A percentile compares a stretch with the other conserved stretches of the same genome.
These are phyloP conservation scores for Glomeris marginata DNA, from an alignment of 2,888 invertebrate genomes.

Conservation along the genomic window DNA sequence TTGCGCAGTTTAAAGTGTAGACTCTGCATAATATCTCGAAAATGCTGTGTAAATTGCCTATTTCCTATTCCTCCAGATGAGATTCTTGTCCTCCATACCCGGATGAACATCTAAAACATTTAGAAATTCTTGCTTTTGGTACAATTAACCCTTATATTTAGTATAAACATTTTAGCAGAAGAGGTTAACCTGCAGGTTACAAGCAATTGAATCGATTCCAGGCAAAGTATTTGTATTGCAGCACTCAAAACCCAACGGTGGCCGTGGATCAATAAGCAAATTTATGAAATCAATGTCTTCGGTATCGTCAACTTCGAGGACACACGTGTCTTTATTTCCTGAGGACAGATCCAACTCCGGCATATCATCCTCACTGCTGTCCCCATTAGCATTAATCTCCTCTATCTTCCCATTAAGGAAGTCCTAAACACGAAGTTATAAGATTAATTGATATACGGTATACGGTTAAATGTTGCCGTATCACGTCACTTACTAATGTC, in stretches of 20 bases:
- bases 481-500: constrained; percentile 13
- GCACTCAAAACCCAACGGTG: constrained; percentile 60
- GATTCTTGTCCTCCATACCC: constrained; percentile 46
- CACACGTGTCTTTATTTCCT: constrained; percentile 63
- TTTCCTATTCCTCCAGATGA: constrained; percentile 21
- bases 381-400: constrained; percentile 52
- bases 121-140: constrained; percentile 4
- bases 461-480: no score
- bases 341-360: constrained; percentile 50
- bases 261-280: constrained; percentile 53
- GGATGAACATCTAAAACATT: constrained; percentile 58
- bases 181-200: constrained; percentile 27
- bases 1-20: constrained; percentile 78
- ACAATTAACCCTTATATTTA: constrained; percentile 2
- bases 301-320: constrained; percentile 67
- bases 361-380: constrained; percentile 38
- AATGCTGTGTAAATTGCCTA: constrained; percentile 29
- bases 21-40: constrained; percentile 40
- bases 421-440: no score
- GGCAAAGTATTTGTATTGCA: constrained; percentile 63
- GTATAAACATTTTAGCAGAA: background rate
- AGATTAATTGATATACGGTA: no score
- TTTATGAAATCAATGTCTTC: constrained; percentile 63
- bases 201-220: constrained; percentile 33
- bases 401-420: constrained; percentile 25